Evolutionary conservation across 2,888 invertebrate species (phyloP).

Genomic region (Diarsia mendica): DNA sequence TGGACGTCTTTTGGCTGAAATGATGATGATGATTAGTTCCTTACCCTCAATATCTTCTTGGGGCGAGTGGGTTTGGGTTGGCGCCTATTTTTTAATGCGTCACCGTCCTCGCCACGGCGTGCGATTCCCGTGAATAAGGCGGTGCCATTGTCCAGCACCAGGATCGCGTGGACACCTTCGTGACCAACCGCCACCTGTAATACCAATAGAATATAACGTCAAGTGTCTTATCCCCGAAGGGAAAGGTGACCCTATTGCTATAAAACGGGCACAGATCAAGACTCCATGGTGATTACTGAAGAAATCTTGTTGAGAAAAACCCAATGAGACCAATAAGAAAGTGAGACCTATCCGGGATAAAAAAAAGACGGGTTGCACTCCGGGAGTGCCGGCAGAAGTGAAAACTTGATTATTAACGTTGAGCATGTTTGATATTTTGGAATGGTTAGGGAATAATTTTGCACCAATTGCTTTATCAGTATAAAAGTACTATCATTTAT

Average conservation of each 20-base stretch:
- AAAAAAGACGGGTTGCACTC: too few relatives aligned
- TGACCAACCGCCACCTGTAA: constrained; percentile 97
- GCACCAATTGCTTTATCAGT: too few relatives aligned
- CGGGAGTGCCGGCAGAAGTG: too few relatives aligned
- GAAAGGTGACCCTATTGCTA: background rate
- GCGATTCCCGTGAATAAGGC: constrained; percentile 95
- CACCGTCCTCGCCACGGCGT: constrained; percentile 98
- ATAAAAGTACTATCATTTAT: too few relatives aligned
- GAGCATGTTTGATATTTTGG: too few relatives aligned
- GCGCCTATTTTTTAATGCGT: constrained; percentile 94
- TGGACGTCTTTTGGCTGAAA: too few relatives aligned
- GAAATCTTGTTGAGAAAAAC: background rate
- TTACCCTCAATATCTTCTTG: constrained; percentile 96
- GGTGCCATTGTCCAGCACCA: constrained; percentile 97
- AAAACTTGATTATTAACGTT: too few relatives aligned
- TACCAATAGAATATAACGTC: constrained; percentile 71
- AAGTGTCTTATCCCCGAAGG: background rate
- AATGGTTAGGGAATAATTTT: too few relatives aligned
- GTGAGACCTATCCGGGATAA: background rate
- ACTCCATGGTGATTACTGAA: background rate
- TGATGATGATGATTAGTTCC: background rate
- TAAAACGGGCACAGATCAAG: background rate
- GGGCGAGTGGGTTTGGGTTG: constrained; percentile 97
- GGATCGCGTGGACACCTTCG: constrained; percentile 97
- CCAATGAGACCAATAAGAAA: background rate